Percentiles rank a stretch among this genome's conserved stretches.
Evolutionary conservation across 1,140 invertebrate genomes (phyloP).

Genomic region (Adelges cooleyi): DNA sequence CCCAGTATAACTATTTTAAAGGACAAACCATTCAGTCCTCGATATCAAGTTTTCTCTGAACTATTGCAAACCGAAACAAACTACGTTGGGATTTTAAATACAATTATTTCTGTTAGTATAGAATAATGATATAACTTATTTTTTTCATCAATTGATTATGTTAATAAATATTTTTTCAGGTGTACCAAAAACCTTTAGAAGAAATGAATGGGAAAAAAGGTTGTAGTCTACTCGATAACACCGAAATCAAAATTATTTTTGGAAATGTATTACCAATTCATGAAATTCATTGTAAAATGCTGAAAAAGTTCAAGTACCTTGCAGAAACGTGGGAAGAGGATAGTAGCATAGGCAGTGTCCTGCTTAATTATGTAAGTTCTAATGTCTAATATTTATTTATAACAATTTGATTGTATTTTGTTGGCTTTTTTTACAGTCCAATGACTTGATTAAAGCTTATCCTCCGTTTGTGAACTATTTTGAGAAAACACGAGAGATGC

Average conservation of each 20-base stretch:
- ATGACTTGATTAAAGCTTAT: constrained; percentile 80
- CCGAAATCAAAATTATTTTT: constrained; percentile 92
- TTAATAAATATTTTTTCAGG: too few relatives aligned
- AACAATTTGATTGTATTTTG: too few relatives aligned
- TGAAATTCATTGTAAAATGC: constrained; percentile 76
- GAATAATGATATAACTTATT: too few relatives aligned
- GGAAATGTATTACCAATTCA: constrained; percentile 89
- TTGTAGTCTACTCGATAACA: constrained; percentile 69
- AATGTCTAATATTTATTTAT: not conserved
- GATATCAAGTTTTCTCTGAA: constrained; percentile 84
- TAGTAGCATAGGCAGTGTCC: constrained; percentile 71
- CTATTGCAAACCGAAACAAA: constrained; percentile 92
- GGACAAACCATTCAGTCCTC: constrained; percentile 46
- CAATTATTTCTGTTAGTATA: constrained; percentile 67
- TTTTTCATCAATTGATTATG: too few relatives aligned
- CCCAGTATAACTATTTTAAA: constrained; percentile 35
- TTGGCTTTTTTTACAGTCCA: constrained; percentile 38
- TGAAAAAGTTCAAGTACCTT: constrained; percentile 60
- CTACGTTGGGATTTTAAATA: constrained; percentile 89
- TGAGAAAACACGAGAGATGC: constrained; percentile 88
- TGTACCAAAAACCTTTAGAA: constrained; percentile 88
- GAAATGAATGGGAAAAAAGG: constrained; percentile 62
- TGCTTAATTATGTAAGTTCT: constrained; percentile 55
- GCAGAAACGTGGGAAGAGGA: constrained; percentile 71
- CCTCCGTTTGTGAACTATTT: constrained; percentile 97